These are phyloP conservation scores for Melanerpes formicivorus DNA, from an alignment of 2,113 vertebrate genomes.

Conservation along the genomic window DNA sequence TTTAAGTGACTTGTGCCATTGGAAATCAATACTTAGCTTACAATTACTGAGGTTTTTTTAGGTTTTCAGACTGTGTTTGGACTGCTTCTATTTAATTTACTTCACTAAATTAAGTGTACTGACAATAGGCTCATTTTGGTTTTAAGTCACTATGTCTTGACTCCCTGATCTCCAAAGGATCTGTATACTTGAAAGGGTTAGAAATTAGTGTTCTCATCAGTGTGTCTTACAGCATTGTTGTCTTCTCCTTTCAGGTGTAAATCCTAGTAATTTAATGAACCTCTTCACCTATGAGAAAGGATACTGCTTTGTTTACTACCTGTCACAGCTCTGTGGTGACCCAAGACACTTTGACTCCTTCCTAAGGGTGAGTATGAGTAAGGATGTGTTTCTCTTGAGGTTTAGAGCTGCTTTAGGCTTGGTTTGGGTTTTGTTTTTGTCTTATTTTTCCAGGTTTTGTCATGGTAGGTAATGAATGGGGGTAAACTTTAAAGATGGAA, in stretches of 20 bases:
- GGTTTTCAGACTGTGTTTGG: background rate
- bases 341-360: slow-evolving; percentile 89
- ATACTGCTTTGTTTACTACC: slow-evolving; percentile 95
- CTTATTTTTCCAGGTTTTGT: background rate
- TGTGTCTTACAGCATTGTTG: background rate
- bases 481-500: background rate
- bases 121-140: background rate
- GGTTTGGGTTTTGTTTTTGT: too few relatives aligned
- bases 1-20: background rate
- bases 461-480: background rate
- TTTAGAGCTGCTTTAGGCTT: background rate
- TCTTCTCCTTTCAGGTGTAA: slow-evolving; percentile 82
- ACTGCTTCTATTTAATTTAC: background rate
- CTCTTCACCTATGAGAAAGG: slow-evolving; percentile 98
- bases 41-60: background rate
- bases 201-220: background rate
- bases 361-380: slow-evolving; percentile 82
- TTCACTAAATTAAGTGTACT: background rate
- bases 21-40: background rate
- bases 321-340: slow-evolving; percentile 92
- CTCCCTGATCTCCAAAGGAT: background rate
- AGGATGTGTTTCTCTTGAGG: background rate
- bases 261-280: slow-evolving; percentile 97
- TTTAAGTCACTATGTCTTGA: background rate
- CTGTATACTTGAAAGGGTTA: background rate